Percentiles rank a stretch among this genome's conserved stretches.
phyloP scores from a whole-genome alignment of 2,797 vertebrate genomes.

The Lacerta agilis region DNA sequence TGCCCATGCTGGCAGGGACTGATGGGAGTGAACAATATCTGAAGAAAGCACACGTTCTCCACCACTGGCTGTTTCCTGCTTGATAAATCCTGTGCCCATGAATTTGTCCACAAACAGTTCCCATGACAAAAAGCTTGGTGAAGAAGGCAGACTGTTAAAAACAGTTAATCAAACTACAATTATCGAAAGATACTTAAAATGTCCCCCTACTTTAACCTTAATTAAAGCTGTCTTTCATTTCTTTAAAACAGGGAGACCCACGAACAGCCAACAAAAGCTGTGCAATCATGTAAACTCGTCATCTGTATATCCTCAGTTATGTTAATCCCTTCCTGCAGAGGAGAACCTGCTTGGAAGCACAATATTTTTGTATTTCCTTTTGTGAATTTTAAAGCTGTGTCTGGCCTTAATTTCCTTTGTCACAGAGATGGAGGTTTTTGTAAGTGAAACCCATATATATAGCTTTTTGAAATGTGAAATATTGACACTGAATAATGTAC shows the following conservation, averaged over 20 bases:
- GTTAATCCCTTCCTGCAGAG: conserved; percentile 74
- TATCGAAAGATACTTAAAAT: background rate
- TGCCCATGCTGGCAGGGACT: too few species aligned
- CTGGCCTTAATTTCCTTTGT: conserved; percentile 82
- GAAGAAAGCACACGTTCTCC: too few species aligned
- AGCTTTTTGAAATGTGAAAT: conserved; percentile 73
- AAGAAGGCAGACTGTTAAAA: background rate
- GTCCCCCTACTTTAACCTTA: background rate
- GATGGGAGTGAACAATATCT: background rate
- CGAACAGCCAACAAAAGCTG: conserved; percentile 78
- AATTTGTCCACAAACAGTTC: background rate
- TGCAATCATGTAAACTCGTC: conserved; percentile 84
- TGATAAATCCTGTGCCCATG: background rate
- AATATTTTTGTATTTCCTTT: conserved; percentile 86
- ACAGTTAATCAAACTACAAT: background rate
- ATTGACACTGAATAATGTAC: conserved; percentile 62
- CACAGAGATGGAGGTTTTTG: conserved; percentile 69
- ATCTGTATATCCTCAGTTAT: conserved; percentile 53
- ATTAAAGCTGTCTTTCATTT: conserved; percentile 3
- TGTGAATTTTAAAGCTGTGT: conserved; percentile 78
- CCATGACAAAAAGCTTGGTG: background rate
- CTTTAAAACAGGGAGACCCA: conserved; percentile 76
- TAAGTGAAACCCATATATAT: conserved; percentile 68
- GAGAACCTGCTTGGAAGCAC: conserved; percentile 82
- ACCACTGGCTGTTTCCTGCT: background rate